Evolutionary conservation across 2,113 vertebrate species (phyloP), one percentile per base, ranked within the genome.

Genomic region (Festucalex cinctus): DNA sequence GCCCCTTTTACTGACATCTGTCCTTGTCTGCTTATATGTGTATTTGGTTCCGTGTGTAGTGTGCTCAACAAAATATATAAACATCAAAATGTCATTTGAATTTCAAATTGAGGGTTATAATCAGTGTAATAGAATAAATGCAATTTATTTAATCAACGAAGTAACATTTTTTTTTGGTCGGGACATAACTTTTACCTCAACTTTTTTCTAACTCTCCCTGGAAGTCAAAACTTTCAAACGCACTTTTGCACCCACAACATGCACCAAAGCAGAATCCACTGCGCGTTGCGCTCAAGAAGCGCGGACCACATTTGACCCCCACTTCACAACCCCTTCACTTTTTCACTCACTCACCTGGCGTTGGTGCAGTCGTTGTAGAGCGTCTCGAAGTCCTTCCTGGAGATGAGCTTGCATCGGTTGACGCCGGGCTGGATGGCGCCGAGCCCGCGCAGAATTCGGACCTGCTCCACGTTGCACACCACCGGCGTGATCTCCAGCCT

Each of bases 361-460:
- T 98, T 98, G 85, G 96, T 98, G 93, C 96, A 98, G 92, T 98
- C 95, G 86, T 97, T 98, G 93, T 98, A 98, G 66, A 98, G 93
- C 37, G 95, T 96, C 93, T 98, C 96, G 93, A 98, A 98, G 91
- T 98, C 96, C 84, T 95, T 96, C 65, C 96, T 94, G 91, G 95
- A 96, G 92, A 98, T 98, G 91, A 98, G 96, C 86, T 98, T 98
- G 87, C 96, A 98, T 86, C 96, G 96, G 90, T 98, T 98, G 77
- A 98, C 96, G 51, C 96, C 96, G 67, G 96, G 96, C 83, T 98
- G 96, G 92, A 98, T 98, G 90, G 96, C 96, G 70, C 96, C 96
- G 90, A 98, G 93, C 80, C 96, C 96, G 66, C 96, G 79, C 88
- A 98, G 93, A 91, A 98, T 97, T 90, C 96, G 95, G 87, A 98